phyloP scores from a whole-genome alignment of 2,113 vertebrate species.

The Megaceryle torquata region DNA sequence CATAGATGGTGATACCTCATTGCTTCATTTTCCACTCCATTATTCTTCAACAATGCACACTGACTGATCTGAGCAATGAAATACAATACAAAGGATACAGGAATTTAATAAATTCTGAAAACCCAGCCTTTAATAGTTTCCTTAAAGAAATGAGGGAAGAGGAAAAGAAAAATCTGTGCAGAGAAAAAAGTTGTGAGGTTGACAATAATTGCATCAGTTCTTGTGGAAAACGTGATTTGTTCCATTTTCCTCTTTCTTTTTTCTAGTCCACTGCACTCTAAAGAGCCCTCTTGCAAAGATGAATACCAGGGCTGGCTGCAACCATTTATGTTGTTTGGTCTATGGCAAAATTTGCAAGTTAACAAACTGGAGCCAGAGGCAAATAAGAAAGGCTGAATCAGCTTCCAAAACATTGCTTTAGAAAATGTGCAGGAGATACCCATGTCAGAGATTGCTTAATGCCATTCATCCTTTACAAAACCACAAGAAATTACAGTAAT shows the following conservation, averaged over 20 bases:
- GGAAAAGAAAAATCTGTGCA: background rate
- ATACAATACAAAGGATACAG: background rate
- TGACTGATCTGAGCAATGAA: background rate
- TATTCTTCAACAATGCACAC: background rate
- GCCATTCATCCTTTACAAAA: background rate
- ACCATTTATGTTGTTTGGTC: background rate
- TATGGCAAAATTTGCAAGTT: background rate
- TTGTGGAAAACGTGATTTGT: constrained; percentile 57
- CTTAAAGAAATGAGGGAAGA: background rate
- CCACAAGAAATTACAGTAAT: background rate
- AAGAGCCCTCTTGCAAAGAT: constrained; percentile 4
- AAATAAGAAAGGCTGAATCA: background rate
- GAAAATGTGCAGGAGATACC: background rate
- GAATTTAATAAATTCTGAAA: constrained; percentile 11
- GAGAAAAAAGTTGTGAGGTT: background rate
- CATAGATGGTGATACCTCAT: background rate
- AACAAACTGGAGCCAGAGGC: constrained; percentile 20
- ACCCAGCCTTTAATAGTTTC: background rate
- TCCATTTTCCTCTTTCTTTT: constrained; percentile 31
- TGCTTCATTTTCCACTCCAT: background rate
- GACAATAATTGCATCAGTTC: constrained; percentile 59
- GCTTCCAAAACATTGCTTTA: background rate
- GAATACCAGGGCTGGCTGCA: background rate
- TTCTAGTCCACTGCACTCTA: constrained; percentile 21
- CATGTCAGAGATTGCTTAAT: background rate